Conservation (phyloP, 2,888 invertebrate species). For the Bimastos eiseni region DNA sequence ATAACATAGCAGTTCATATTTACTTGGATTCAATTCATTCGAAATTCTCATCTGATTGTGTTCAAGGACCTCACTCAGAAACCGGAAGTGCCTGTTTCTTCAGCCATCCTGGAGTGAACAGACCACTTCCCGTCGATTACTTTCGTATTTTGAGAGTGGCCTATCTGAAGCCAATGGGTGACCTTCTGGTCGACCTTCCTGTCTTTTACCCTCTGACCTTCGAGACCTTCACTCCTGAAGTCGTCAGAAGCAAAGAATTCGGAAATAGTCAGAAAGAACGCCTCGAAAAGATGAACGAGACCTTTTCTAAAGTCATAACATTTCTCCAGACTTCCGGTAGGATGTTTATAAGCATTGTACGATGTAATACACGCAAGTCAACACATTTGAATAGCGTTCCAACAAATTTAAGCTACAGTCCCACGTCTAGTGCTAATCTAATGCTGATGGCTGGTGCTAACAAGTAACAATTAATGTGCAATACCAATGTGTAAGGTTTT, state of each 20-base stretch:
- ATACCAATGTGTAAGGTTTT: no score
- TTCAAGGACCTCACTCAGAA: slow-evolving; percentile 42
- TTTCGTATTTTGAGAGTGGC: slow-evolving; percentile 44
- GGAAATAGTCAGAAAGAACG: slow-evolving; percentile 32
- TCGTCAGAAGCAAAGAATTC: slow-evolving; percentile 29
- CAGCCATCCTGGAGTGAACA: slow-evolving; percentile 40
- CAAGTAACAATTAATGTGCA: no score
- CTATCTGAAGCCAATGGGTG: slow-evolving; percentile 36
- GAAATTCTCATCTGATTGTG: neutral
- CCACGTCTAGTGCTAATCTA: no score
- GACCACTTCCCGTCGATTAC: slow-evolving; percentile 38
- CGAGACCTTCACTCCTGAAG: slow-evolving; percentile 44
- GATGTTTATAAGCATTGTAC: neutral
- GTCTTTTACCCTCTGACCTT: slow-evolving; percentile 39
- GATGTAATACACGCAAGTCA: neutral
- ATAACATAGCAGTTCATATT: no score
- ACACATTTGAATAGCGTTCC: neutral
- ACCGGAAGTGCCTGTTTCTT: slow-evolving; percentile 42
- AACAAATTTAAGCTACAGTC: neutral
- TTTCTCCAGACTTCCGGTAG: slow-evolving; percentile 36
- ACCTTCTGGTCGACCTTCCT: slow-evolving; percentile 30
- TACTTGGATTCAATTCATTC: neutral
- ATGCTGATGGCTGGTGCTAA: neutral
- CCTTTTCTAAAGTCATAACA: slow-evolving; percentile 31
- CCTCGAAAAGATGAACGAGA: slow-evolving; percentile 43